Evolutionary conservation across 2,888 invertebrate genomes (phyloP).

Genomic region (Tridacna gigas): DNA sequence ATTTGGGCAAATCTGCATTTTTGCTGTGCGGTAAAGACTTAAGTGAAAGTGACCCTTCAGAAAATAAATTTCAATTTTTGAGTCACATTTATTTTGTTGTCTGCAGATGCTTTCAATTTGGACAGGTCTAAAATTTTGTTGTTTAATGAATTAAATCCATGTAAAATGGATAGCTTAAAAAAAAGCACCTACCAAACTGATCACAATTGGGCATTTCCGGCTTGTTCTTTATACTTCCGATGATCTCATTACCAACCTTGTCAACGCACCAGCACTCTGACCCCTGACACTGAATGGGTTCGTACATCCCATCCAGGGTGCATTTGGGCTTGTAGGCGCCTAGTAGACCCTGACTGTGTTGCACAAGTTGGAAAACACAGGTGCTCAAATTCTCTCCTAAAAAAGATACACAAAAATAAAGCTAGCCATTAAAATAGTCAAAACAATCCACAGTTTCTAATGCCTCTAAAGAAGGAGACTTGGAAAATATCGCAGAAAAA

Average conservation of each 20-base stretch:
- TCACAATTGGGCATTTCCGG: slow-evolving; percentile 67
- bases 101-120: too few relatives aligned
- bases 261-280: slow-evolving; percentile 79
- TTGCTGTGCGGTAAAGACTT: too few relatives aligned
- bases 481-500: too few relatives aligned
- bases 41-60: too few relatives aligned
- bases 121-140: neutral
- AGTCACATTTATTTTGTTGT: too few relatives aligned
- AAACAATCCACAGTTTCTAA: too few relatives aligned
- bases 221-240: slow-evolving; percentile 56
- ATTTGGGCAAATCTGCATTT: neutral
- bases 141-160: too few relatives aligned
- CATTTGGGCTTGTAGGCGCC: slow-evolving; percentile 72
- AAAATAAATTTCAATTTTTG: too few relatives aligned
- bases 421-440: too few relatives aligned
- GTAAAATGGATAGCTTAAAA: neutral
- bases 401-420: too few relatives aligned
- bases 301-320: slow-evolving; percentile 73
- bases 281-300: slow-evolving; percentile 74
- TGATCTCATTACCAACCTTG: slow-evolving; percentile 61
- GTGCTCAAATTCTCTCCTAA: slow-evolving; percentile 73
- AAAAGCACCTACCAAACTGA: slow-evolving; percentile 48
- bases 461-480: too few relatives aligned
- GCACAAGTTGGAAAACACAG: slow-evolving; percentile 73
- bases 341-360: slow-evolving; percentile 64